Conservation (phyloP, 1,140 invertebrate genomes). For the Cydia amplana region DNA sequence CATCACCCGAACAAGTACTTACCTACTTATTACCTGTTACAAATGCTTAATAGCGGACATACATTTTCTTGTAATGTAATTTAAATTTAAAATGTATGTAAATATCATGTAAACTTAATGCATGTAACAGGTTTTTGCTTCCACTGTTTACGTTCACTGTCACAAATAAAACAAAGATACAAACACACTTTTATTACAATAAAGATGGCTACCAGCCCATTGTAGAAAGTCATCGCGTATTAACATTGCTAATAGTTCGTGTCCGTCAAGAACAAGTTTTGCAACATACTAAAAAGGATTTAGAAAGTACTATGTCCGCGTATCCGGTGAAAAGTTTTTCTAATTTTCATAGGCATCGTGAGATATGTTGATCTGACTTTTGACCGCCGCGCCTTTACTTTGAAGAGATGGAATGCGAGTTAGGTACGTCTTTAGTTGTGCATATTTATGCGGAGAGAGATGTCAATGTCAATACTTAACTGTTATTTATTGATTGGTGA, state of each 20-base stretch:
- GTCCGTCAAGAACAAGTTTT: slow-evolving; percentile 10
- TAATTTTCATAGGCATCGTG: slow-evolving; percentile 6
- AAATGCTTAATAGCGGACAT: not conserved
- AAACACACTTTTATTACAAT: not conserved
- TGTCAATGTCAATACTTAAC: too few relatives aligned
- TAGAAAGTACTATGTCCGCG: slow-evolving; percentile 8
- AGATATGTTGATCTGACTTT: slow-evolving; percentile 12
- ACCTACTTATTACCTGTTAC: not conserved
- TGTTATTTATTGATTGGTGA: too few relatives aligned
- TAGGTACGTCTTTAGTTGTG: not conserved
- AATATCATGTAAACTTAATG: slow-evolving; percentile 1
- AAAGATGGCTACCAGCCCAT: not conserved
- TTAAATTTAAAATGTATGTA: not conserved
- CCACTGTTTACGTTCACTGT: slow-evolving; percentile 1
- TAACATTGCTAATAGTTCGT: slow-evolving; percentile 24
- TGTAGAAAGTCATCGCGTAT: slow-evolving; percentile 24
- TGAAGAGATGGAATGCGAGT: not conserved
- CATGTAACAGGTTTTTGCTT: not conserved
- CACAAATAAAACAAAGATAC: not conserved
- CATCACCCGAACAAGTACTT: not conserved
- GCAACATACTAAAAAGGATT: slow-evolving; percentile 23
- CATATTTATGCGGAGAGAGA: too few relatives aligned
- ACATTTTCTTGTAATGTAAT: not conserved
- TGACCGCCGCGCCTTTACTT: not conserved
- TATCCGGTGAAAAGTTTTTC: slow-evolving; percentile 29